Percentiles rank a stretch among this genome's conserved stretches.
These are phyloP conservation scores for Thymallus thymallus DNA, from an alignment of 2,113 vertebrate species.

Conservation along the genomic window DNA sequence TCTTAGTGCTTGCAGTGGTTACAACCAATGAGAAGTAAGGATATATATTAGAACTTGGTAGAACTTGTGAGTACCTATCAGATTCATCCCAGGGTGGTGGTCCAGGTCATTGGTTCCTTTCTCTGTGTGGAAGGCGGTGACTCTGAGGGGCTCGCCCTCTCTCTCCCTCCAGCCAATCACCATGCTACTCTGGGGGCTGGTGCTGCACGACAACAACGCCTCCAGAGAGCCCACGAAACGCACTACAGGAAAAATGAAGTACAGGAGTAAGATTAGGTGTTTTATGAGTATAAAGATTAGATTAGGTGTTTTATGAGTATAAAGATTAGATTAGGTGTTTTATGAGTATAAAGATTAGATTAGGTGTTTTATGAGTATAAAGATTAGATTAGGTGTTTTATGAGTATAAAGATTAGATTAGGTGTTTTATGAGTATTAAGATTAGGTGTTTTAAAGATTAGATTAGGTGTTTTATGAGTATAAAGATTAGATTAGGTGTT, in stretches of 20 bases:
- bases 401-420: no score
- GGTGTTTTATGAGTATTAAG: no score
- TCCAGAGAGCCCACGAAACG: slow-evolving; percentile 72
- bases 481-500: no score
- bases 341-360: no score
- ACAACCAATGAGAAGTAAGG: slow-evolving; percentile 3
- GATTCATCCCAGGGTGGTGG: slow-evolving; percentile 59
- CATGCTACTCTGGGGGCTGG: slow-evolving; percentile 62
- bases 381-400: no score
- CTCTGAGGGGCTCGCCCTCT: slow-evolving; percentile 59
- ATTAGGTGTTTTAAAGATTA: no score
- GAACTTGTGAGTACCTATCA: slow-evolving; percentile 71
- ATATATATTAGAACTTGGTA: no score
- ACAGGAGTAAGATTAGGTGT: background rate
- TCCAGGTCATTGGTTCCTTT: slow-evolving; percentile 73
- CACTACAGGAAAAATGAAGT: slow-evolving; percentile 48
- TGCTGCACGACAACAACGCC: slow-evolving; percentile 77
- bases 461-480: no score
- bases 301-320: no score
- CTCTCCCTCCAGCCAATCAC: slow-evolving; percentile 72
- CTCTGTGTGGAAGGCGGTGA: slow-evolving; percentile 64
- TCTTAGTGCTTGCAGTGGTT: background rate
- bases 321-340: no score
- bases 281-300: no score
- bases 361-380: no score